Conservation (phyloP, 1,140 invertebrate genomes). For the Leguminivora glycinivorella region DNA sequence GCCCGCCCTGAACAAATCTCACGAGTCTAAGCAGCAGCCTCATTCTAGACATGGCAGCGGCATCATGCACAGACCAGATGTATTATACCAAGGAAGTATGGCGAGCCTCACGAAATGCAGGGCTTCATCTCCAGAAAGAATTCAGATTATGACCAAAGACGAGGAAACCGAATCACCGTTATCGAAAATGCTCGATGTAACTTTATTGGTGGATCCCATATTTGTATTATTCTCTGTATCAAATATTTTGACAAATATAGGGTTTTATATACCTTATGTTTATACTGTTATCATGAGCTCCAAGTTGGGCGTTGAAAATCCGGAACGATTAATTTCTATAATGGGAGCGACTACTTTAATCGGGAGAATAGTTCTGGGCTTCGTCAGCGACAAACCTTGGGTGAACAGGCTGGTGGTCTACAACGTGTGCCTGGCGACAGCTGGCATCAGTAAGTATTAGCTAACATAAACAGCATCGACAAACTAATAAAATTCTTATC, state of each 20-base stretch:
- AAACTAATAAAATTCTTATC: no score
- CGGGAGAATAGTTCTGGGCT: conserved; percentile 92
- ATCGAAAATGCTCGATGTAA: conserved; percentile 91
- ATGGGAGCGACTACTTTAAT: conserved; percentile 92
- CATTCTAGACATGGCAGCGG: conserved; percentile 81
- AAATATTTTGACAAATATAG: conserved; percentile 97
- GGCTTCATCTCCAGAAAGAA: conserved; percentile 66
- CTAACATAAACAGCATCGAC: no score
- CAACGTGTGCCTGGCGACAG: conserved; percentile 90
- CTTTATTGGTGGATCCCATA: conserved; percentile 89
- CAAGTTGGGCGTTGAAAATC: conserved; percentile 79
- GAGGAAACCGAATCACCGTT: conserved; percentile 83
- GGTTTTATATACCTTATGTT: conserved; percentile 97
- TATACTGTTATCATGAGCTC: conserved; percentile 86
- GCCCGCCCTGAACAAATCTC: conserved; percentile 79
- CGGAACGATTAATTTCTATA: conserved; percentile 84
- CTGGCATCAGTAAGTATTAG: conserved; percentile 86
- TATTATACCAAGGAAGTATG: conserved; percentile 91
- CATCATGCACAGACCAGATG: conserved; percentile 91
- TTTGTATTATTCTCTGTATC: conserved; percentile 95
- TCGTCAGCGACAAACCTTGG: conserved; percentile 92
- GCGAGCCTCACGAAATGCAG: conserved; percentile 73
- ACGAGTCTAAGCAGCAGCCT: conserved; percentile 55
- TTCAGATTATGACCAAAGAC: conserved; percentile 43
- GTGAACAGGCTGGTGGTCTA: conserved; percentile 95